Evolutionary conservation across 2,888 invertebrate species (phyloP), one percentile per base, ranked within the genome.

Genomic region (Altica lythri): DNA sequence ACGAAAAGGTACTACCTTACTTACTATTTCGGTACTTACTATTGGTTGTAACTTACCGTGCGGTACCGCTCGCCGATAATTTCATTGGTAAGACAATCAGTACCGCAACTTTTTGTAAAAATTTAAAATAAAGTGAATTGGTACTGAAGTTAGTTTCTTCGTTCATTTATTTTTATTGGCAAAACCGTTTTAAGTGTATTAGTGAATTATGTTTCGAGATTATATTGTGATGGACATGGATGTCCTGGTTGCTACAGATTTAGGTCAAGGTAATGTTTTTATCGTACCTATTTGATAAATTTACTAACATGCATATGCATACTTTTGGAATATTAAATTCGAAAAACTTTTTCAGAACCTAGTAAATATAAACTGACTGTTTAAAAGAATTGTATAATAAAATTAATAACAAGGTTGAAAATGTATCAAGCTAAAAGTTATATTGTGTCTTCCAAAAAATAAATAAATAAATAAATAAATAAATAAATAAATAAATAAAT

Each of bases 141-240:
- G 43, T 30, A 30, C 29, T 16, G 4, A 27, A 45, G 45, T 30
- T 25, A 14, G 8, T 25, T 4, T 2, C 27, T 35, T 46, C 17
- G 40, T n/a, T n/a, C n/a, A 42, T 18, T 50, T 50, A n/a, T 30
- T 42, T 34, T 42, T 43, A 22, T 40, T 13, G 40, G 25, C 10
- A n/a, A n/a, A n/a, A n/a, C n/a, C n/a, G 22, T 19, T 40, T 47
- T 29, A 19, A 38, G 34, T 44, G 40, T 42, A 47, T 14, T 35
- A 51, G 53, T 51, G 35, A 67, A n/a, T n/a, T n/a, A n/a, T 67
- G 67, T 67, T 65, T 58, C 65, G 67, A 56, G 67, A 67, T 53
- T 67, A 67, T 54, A 62, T 67, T 51, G 61, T 65, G 42, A 67
- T 67, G 67, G 67, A 67, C 56, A 63, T 67, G 61, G 61, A 62